Evolutionary conservation across 2,113 vertebrate species (phyloP).

Genomic region (Sminthopsis crassicaudata): DNA sequence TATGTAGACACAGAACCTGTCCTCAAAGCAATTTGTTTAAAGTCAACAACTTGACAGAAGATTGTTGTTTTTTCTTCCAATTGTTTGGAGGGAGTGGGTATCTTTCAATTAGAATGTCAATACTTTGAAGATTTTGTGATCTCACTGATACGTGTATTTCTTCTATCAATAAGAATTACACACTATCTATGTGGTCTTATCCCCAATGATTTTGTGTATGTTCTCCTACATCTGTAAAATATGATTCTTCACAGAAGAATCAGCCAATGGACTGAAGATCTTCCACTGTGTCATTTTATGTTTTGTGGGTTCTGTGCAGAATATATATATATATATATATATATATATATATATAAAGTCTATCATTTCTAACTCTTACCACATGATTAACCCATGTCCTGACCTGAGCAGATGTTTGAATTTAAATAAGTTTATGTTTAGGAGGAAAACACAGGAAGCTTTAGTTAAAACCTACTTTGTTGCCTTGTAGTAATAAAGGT

Average conservation of each 20-base stretch:
- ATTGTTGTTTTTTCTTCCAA: background rate
- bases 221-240: background rate
- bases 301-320: background rate
- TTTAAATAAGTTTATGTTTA: background rate
- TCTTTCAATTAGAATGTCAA: background rate
- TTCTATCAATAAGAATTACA: background rate
- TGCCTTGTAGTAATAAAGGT: background rate
- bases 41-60: slow-evolving; percentile 36
- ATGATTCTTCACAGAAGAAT: background rate
- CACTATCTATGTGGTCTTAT: background rate
- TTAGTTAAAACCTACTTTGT: slow-evolving; percentile 28
- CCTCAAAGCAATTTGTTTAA: slow-evolving; percentile 36
- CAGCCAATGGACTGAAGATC: background rate
- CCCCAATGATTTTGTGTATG: background rate
- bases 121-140: background rate
- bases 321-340: no score
- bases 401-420: background rate
- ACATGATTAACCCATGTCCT: background rate
- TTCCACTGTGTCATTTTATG: background rate
- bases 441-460: slow-evolving; percentile 21
- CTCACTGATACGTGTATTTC: background rate
- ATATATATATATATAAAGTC: no score
- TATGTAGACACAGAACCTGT: slow-evolving; percentile 6
- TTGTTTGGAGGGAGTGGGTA: background rate
- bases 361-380: background rate